Base-by-base conservation (phyloP, 2,113 vertebrate species). In the Thamnophis sirtalis region DNA sequence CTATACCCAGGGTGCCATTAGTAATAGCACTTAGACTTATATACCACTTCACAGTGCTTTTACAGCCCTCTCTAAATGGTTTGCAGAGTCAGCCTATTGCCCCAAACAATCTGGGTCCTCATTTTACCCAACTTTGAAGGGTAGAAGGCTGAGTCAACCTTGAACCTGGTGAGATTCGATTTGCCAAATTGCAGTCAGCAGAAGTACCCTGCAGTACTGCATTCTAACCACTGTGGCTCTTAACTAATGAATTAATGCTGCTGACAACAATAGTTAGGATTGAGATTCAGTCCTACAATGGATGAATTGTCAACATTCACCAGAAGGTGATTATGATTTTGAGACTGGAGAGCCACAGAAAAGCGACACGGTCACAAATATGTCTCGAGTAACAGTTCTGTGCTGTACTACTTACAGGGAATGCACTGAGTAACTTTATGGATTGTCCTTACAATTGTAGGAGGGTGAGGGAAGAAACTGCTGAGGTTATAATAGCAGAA, bases 281-380 rank as follows among this genome's bases (percentile, higher is more conserved):
- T 94, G 94, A 91, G 80, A 94, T 96, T 94, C 93, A 92, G 94
- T 93, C 94, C 68, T 93, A 94, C 95, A 95, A 95, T 95, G 94
- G 93, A 95, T 95, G 91, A 93, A 90, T 94, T 95, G 96, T 95
- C 93, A 96, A 58, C 63, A 17, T 94, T 94, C 96, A 53, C 92
- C 93, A 91, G 68, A 88, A 92, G 92, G 48, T 56, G 51, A 93
- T 93, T 92, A 48, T 96, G 96, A 92, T 95, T 95, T 94, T 93
- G 92, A 95, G 94, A 92, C 3, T 92, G 89, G 60, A 93, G 84
- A 90, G 58, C 68, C 87, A 54, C 63, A 68, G 26, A n/a, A 92
- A 93, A 93, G 49, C 26, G 73, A 21, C 17, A 33, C 43, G 90
- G 84, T 85, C 54, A 90, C 58, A 49, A 43, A 93, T 95, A 91